Evolutionary conservation across 2,888 invertebrate genomes (phyloP).

Genomic region (Panopea generosa): DNA sequence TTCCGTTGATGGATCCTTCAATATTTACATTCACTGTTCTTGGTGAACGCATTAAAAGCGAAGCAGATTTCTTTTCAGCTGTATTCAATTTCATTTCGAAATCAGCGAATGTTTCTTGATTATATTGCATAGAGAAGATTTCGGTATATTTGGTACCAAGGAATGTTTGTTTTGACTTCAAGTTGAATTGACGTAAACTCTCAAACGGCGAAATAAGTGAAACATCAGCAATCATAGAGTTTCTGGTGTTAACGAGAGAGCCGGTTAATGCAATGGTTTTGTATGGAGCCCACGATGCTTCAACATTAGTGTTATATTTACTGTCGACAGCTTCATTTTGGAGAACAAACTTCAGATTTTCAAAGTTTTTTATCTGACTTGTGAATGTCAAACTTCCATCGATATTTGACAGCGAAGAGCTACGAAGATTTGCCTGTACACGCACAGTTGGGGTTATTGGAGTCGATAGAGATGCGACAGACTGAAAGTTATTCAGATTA

Average conservation of each 20-base stretch:
- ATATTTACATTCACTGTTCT: too few species aligned
- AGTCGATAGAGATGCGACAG: constrained; percentile 18
- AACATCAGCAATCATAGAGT: constrained; percentile 17
- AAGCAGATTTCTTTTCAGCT: constrained; percentile 1
- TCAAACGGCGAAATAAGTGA: constrained; percentile 38
- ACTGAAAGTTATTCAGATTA: constrained; percentile 32
- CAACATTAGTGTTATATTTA: too few species aligned
- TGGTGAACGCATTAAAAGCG: too few species aligned
- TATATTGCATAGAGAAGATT: constrained; percentile 8
- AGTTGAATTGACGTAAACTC: too few species aligned
- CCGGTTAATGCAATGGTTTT: constrained; percentile 25
- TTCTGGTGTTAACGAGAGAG: constrained; percentile 7
- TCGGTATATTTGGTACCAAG: constrained; percentile 12
- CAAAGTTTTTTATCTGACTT: too few species aligned
- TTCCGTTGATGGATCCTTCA: too few species aligned
- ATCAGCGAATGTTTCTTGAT: too few species aligned
- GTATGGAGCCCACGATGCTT: too few species aligned
- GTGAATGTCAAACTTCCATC: too few species aligned
- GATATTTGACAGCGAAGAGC: too few species aligned
- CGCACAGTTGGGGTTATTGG: constrained; percentile 19
- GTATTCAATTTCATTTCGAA: constrained; percentile 12
- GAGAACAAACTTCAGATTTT: constrained; percentile 31
- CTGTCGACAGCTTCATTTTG: constrained; percentile 25
- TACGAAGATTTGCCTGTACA: too few species aligned
- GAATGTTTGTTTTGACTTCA: too few species aligned